phyloP scores from a whole-genome alignment of 2,113 vertebrate species.

The Scatophagus argus region DNA sequence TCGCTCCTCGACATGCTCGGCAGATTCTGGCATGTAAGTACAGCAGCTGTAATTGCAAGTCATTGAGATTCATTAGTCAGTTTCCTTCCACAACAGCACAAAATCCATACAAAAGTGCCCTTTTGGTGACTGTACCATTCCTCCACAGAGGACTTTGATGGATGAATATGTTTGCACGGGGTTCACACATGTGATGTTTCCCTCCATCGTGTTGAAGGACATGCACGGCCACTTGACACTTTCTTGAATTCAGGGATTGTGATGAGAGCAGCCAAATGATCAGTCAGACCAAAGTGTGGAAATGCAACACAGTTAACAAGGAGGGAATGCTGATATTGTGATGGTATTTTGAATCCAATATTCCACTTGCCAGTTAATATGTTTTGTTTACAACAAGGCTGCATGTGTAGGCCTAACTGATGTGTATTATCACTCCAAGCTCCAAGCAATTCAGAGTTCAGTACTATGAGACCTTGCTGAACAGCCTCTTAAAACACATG shows the following conservation, averaged over 20 bases:
- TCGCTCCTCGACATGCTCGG: slow-evolving; percentile 37
- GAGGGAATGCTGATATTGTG: too few relatives aligned
- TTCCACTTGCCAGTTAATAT: slow-evolving; percentile 20
- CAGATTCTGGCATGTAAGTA: slow-evolving; percentile 60
- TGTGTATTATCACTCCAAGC: slow-evolving; percentile 16
- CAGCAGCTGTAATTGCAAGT: slow-evolving; percentile 70
- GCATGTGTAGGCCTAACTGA: slow-evolving; percentile 11
- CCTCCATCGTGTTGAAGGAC: slow-evolving; percentile 9
- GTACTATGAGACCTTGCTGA: not conserved
- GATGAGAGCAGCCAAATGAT: not conserved
- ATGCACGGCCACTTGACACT: slow-evolving; percentile 6
- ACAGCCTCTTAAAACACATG: not conserved
- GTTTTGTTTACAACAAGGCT: slow-evolving; percentile 10
- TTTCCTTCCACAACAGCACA: slow-evolving; percentile 59
- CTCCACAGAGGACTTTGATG: slow-evolving; percentile 58
- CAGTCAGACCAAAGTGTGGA: not conserved
- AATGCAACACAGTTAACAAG: not conserved
- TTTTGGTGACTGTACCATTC: slow-evolving; percentile 52
- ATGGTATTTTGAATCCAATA: slow-evolving; percentile 24
- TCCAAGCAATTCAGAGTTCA: slow-evolving; percentile 8
- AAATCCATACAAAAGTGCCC: slow-evolving; percentile 69
- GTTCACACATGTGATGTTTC: slow-evolving; percentile 44
- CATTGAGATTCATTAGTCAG: slow-evolving; percentile 72
- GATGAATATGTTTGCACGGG: slow-evolving; percentile 56
- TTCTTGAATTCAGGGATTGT: slow-evolving; percentile 31